These are phyloP conservation scores for Strigops habroptila DNA, from an alignment of 2,113 vertebrate genomes.

Conservation along the genomic window DNA sequence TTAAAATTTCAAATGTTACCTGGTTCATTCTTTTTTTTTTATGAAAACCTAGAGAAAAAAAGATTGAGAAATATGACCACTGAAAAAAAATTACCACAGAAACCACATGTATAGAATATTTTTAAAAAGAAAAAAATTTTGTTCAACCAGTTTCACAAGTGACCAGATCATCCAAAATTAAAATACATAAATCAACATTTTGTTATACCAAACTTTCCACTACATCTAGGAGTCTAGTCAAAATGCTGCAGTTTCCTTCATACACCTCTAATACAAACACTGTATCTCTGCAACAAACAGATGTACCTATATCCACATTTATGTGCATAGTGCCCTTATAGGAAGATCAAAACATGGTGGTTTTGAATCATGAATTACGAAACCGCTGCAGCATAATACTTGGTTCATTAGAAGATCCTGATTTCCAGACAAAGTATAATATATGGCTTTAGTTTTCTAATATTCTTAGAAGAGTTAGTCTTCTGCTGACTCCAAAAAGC, in stretches of 20 bases:
- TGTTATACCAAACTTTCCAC: not conserved
- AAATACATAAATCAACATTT: not conserved
- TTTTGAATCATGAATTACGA: not conserved
- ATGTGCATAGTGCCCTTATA: not conserved
- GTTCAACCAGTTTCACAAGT: not conserved
- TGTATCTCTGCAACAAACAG: not conserved
- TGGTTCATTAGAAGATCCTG: not conserved
- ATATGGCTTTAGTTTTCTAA: not conserved
- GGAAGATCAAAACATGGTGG: not conserved
- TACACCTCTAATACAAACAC: fast-evolving
- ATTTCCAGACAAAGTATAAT: not conserved
- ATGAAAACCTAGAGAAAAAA: not conserved
- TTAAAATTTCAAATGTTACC: not conserved
- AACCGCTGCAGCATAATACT: not conserved
- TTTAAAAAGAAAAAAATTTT: not conserved
- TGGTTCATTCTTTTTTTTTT: not conserved
- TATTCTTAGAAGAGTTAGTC: not conserved
- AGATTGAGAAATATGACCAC: not conserved
- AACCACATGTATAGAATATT: not conserved
- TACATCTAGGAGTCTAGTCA: not conserved
- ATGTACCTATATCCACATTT: not conserved
- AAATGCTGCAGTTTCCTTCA: not conserved
- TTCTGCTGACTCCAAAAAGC: not conserved
- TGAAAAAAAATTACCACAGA: not conserved
- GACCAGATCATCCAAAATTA: not conserved